Conservation (phyloP, 2,113 vertebrate species). For the Calyptomena viridis region DNA sequence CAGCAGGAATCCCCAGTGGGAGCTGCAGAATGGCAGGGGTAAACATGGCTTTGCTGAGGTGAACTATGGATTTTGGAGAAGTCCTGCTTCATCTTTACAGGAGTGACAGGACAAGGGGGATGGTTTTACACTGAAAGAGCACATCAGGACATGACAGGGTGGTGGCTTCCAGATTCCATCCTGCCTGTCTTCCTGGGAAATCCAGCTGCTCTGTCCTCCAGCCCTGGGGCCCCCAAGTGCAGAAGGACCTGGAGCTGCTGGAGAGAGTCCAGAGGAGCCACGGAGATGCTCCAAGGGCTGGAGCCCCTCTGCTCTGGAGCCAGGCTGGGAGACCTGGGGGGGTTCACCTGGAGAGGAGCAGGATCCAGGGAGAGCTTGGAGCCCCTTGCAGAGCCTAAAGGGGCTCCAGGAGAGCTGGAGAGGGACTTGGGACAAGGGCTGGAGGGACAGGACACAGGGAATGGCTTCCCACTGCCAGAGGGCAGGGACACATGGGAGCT, state of each 20-base stretch:
- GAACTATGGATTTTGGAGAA: rapidly evolving
- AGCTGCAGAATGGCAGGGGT: rapidly evolving
- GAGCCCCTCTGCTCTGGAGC: background rate
- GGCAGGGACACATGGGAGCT: too few relatives aligned
- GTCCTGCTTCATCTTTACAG: rapidly evolving
- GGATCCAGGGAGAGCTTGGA: background rate
- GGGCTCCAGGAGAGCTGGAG: background rate
- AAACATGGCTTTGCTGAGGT: background rate
- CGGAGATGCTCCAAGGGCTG: background rate
- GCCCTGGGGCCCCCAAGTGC: background rate
- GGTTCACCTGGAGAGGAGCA: background rate
- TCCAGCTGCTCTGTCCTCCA: background rate
- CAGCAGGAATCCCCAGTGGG: background rate
- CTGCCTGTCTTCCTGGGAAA: background rate
- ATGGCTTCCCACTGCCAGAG: background rate
- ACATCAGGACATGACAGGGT: background rate
- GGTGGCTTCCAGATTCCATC: background rate
- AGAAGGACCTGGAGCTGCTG: background rate
- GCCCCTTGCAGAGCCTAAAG: background rate
- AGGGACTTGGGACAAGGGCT: background rate
- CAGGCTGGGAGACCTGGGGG: background rate
- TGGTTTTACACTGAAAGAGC: background rate
- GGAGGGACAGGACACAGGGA: background rate
- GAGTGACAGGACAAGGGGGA: background rate
- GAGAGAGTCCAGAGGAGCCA: background rate